Evolutionary conservation across 2,888 invertebrate genomes (phyloP).

Genomic region (Aleiodes leptofemur): DNA sequence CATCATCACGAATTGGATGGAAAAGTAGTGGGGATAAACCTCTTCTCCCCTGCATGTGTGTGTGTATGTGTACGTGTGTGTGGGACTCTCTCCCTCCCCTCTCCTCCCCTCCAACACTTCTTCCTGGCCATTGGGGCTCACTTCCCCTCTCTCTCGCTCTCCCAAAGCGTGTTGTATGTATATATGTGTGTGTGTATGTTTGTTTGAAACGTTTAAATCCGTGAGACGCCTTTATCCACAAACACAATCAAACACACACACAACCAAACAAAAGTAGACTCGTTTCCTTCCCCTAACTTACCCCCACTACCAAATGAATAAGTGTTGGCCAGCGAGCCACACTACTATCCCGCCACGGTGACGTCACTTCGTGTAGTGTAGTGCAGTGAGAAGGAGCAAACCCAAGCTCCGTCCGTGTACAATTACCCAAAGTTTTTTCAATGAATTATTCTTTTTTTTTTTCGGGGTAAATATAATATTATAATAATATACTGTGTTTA

Average conservation of each 20-base stretch:
- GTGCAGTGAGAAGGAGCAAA: slow-evolving; percentile 75
- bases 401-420: slow-evolving; percentile 70
- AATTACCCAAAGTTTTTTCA: slow-evolving; percentile 60
- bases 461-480: background rate
- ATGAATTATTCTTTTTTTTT: background rate
- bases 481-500: too few species aligned
- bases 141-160: slow-evolving; percentile 50
- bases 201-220: slow-evolving; percentile 28
- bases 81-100: slow-evolving; percentile 13
- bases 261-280: slow-evolving; percentile 64
- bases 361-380: slow-evolving; percentile 76
- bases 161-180: too few species aligned
- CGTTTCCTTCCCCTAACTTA: slow-evolving; percentile 69
- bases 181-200: too few species aligned
- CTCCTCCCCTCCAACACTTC: slow-evolving; percentile 58
- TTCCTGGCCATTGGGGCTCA: slow-evolving; percentile 51
- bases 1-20: background rate
- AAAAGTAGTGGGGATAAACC: slow-evolving; percentile 34
- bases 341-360: slow-evolving; percentile 75
- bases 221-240: slow-evolving; percentile 56
- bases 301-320: slow-evolving; percentile 61
- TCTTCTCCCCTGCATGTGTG: background rate
- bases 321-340: slow-evolving; percentile 71
- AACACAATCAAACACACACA: slow-evolving; percentile 12
- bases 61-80: background rate